Evolutionary conservation across 2,888 invertebrate genomes (phyloP), one percentile per base, ranked within the genome.

Genomic region (Busseola fusca): DNA sequence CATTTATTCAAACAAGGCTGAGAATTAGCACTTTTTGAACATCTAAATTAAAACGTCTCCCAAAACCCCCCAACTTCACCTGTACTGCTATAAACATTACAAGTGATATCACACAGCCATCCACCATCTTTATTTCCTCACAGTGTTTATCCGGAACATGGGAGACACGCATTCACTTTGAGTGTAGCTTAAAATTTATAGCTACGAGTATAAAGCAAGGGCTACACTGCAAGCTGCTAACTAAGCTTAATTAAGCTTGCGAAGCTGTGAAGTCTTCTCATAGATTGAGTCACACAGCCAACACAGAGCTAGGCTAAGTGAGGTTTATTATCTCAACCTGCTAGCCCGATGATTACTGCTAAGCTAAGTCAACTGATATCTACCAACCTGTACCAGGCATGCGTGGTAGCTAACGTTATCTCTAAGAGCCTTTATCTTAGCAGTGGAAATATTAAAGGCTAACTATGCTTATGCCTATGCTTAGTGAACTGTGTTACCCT

Each of bases 181-280:
- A 76, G 71, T 66, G 59, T 45, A 68, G 64, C 74, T 80, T 75
- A 74, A 78, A 82, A 81, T 84, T 73, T 80, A 82, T 72, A 71
- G 62, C 68, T 52, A 60, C 18, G 52, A 60, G 45, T 63, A 42
- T 59, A 65, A 64, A 56, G 54, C 21, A 7, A 4, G 10, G 14
- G 54, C 30, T 59, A 74, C 54, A 74, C 27, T 5, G 37, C 25
- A 7, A 30, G 59, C 59, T 30, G 14, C 30, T 65, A 52, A 42
- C 10, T 9, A n/a, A n/a, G 30, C 21, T 42, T 16, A 12, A 14
- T 27, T 37, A 2, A 21, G 21, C n/a, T 69, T 9, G n/a, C 12
- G 1, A 34, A 14, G 0, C 14, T 34, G 18, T 0, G 1, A 25
- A 18, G 0, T 45, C 4, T 37, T 69, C 16, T n/a, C 18, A 14